Base-by-base conservation (phyloP, 2,888 invertebrate genomes). In the Stomorhina lunata region DNA sequence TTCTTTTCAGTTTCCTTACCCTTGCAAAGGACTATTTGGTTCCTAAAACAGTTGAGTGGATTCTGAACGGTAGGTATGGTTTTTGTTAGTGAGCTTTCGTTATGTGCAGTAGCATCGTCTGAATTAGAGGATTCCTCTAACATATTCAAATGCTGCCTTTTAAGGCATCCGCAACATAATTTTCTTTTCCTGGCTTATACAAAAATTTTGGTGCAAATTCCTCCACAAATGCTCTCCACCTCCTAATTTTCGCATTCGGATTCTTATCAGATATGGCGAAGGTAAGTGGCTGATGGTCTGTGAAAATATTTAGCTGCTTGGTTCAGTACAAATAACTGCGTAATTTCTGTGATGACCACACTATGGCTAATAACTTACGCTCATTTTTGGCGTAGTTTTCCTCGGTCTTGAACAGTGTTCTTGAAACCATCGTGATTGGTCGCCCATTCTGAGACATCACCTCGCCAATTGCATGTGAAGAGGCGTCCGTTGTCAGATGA, bases 401-500 rank as follows among this genome's bases (percentile, higher is more conserved):
- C 10, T 53, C 53, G 7, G 22, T 59, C 22, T 34, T 20, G 17
- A 22, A 37, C 20, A 59, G 37, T 2, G 37, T 59, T 22, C 40
- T 34, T 0, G 59, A 59, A 20, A 34, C 37, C 59, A 59, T 34
- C 0, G 59, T 59, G 3, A 59, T 59, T 7, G 59, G 59, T 22
- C 53, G 22, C n/a, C 53, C 53, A 4, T 10, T 1, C 27, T 53
- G 53, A 25, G 27, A 40, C 1, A 65, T 2, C 9, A 72, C 77
- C 0, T 72, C 72, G 1, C 72, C 77, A 12, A 81, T 7, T 2
- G 69, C 63, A n/a, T n/a, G n/a, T n/a, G n/a, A n/a, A n/a, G n/a
- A n/a, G n/a, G n/a, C n/a, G 48, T 82, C 71, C 0, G 82, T 77
- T 7, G 83, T 83, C 4, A 83, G 32, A 22, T 80, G 66, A 65